These are phyloP conservation scores for Alfaro cultratus DNA, from an alignment of 2,797 vertebrate species.

Conservation along the genomic window DNA sequence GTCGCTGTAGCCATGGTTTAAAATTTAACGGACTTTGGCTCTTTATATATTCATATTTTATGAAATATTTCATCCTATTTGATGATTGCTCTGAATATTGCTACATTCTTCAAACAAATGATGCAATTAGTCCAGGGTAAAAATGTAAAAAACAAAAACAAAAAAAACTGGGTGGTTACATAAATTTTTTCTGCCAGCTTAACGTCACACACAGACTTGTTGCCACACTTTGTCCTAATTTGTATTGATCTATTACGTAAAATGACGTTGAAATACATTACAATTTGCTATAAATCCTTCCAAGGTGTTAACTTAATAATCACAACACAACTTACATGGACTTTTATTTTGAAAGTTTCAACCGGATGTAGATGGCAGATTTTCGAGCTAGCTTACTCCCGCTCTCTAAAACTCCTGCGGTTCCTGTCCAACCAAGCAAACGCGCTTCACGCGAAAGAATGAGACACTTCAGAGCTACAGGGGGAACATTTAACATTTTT, in stretches of 20 bases:
- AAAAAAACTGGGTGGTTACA: too few species aligned
- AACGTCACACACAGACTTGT: too few species aligned
- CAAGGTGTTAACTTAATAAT: neutral
- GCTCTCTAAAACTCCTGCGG: slow-evolving; percentile 12
- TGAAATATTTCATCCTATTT: too few species aligned
- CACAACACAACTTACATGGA: neutral
- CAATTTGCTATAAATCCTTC: neutral
- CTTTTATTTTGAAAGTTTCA: slow-evolving; percentile 53
- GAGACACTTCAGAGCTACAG: neutral
- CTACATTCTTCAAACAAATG: too few species aligned
- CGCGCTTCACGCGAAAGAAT: slow-evolving; percentile 3
- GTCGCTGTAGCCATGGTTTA: too few species aligned
- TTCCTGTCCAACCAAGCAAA: slow-evolving; percentile 16
- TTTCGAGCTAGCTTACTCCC: neutral
- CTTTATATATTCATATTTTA: too few species aligned
- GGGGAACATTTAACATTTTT: neutral
- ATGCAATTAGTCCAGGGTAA: too few species aligned
- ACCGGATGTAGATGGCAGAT: slow-evolving; percentile 17
- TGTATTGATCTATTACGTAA: neutral
- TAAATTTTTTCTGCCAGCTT: too few species aligned
- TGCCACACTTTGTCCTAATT: neutral
- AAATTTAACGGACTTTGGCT: too few species aligned
- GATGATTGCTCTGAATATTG: too few species aligned
- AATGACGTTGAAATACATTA: neutral
- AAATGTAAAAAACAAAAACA: too few species aligned